A percentile compares a stretch with the other conserved stretches of the same genome.
Conservation (phyloP, 2,888 invertebrate species). For the Glaucopsyche alexis region DNA sequence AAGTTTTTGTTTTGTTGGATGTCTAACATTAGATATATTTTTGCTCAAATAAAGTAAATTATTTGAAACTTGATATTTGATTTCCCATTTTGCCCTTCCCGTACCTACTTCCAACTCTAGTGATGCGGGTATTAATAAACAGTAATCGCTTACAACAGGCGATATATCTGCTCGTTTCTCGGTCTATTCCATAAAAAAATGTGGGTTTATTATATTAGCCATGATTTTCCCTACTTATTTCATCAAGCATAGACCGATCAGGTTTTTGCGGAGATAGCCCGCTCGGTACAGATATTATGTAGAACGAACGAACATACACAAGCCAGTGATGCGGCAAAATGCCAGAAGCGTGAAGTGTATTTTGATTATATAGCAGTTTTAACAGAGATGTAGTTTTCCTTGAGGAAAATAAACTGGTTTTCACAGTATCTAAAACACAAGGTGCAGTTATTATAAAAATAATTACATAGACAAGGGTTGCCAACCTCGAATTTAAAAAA, state of each 20-base stretch:
- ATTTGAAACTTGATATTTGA: background rate
- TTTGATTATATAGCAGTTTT: constrained; percentile 12
- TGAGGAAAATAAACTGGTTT: background rate
- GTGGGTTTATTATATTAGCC: background rate
- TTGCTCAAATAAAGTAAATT: background rate
- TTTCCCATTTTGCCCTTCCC: background rate
- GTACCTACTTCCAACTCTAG: no score
- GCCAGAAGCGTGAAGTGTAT: constrained; percentile 25
- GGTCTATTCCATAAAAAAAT: background rate
- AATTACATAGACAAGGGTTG: no score
- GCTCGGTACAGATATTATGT: constrained; percentile 23
- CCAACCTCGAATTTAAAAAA: no score
- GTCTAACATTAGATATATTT: background rate
- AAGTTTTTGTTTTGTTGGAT: background rate
- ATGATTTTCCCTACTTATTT: constrained; percentile 8
- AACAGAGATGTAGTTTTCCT: background rate
- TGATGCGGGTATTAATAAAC: no score
- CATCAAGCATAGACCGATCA: constrained; percentile 4
- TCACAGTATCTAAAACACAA: background rate
- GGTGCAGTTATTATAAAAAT: background rate
- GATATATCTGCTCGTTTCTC: background rate
- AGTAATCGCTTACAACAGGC: background rate
- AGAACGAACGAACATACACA: background rate
- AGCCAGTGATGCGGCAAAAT: constrained; percentile 15
- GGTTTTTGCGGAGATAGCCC: constrained; percentile 1